Conservation (phyloP, 2,113 vertebrate genomes). For the Pogona vitticeps region DNA sequence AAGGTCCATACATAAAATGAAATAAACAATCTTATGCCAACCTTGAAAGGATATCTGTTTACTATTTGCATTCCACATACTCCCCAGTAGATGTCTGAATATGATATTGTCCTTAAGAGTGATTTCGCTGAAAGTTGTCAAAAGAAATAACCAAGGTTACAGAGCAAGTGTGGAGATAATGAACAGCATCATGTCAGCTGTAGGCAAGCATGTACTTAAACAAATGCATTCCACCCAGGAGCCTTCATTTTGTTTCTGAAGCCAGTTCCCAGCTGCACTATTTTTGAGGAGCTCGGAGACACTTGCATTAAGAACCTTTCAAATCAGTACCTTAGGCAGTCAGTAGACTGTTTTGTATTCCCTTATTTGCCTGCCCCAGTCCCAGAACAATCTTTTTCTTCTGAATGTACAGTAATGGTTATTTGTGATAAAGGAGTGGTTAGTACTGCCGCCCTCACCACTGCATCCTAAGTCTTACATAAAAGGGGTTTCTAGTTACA, state of each 20-base stretch:
- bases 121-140: slow-evolving; percentile 43
- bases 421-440: not conserved
- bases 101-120: slow-evolving; percentile 24
- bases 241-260: slow-evolving; percentile 1
- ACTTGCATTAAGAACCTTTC: slow-evolving; percentile 9
- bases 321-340: not conserved
- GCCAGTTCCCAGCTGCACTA: not conserved
- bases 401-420: too few relatives aligned
- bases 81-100: slow-evolving; percentile 25
- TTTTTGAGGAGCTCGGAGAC: not conserved
- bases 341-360: not conserved
- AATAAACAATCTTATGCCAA: slow-evolving; percentile 18
- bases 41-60: slow-evolving; percentile 21
- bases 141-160: slow-evolving; percentile 19
- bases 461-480: not conserved
- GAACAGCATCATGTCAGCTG: slow-evolving; percentile 20
- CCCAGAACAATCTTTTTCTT: not conserved
- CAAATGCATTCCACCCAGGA: slow-evolving; percentile 11
- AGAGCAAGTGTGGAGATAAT: not conserved
- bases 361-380: not conserved
- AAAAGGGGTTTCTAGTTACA: not conserved
- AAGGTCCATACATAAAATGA: not conserved
- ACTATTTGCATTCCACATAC: slow-evolving; percentile 3
- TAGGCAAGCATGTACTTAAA: slow-evolving; percentile 31
- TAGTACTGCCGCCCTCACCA: not conserved